A percentile compares a stretch with the other conserved stretches of the same genome.
Evolutionary conservation across 2,797 vertebrate genomes (phyloP).

Genomic region (Carduelis carduelis): DNA sequence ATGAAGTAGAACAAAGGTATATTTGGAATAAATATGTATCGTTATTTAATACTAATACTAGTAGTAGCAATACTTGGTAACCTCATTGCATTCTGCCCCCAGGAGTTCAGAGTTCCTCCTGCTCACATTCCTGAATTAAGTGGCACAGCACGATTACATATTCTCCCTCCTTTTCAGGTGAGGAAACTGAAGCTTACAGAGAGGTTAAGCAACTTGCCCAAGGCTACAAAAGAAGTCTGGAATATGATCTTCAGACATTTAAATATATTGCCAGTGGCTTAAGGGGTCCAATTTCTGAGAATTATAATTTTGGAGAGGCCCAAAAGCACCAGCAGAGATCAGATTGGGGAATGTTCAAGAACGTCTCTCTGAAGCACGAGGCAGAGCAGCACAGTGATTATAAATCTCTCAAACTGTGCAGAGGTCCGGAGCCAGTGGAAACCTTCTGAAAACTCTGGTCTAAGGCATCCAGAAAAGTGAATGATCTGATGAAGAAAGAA

Average conservation of each 20-base stretch:
- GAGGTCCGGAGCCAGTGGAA: not conserved
- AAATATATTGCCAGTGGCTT: not conserved
- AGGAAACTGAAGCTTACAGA: not conserved
- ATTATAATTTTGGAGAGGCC: not conserved
- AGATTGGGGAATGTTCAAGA: not conserved
- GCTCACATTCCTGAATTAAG: not conserved
- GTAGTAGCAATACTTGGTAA: not conserved
- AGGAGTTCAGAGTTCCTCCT: not conserved
- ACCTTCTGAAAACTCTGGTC: not conserved
- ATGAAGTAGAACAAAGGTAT: not conserved
- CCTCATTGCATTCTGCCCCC: not conserved
- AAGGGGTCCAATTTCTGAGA: not conserved
- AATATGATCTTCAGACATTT: conserved; percentile 1
- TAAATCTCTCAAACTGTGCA: not conserved
- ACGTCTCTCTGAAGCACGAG: not conserved
- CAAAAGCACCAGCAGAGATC: not conserved
- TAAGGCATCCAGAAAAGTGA: not conserved
- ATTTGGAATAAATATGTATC: not conserved
- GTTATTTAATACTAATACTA: not conserved
- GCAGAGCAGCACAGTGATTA: not conserved
- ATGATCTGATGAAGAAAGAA: not conserved
- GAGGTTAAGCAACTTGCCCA: not conserved
- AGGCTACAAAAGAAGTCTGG: not conserved
- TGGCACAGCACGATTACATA: not conserved
- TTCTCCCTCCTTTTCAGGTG: not conserved